Conservation (phyloP, 1,140 invertebrate species). For the silkworm (Bombyx mori) region ASM3026992v2 NC_085116.1:2606501-2607000, state of each 20-base stretch:
- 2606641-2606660: slow-evolving; percentile 3
- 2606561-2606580: slow-evolving; percentile 74
- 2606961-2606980: slow-evolving; percentile 68
- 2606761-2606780: no score
- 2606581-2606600: slow-evolving; percentile 52
- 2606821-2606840: no score
- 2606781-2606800: no score
- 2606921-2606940: slow-evolving; percentile 79
- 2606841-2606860: no score
- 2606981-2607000: slow-evolving; percentile 48
- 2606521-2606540: slow-evolving; percentile 73
- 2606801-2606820: no score
- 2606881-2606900: not conserved
- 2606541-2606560: slow-evolving; percentile 73
- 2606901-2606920: slow-evolving; percentile 68
- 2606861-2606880: no score
- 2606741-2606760: no score
- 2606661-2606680: no score
- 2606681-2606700: no score
- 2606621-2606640: slow-evolving; percentile 76
- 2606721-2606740: no score
- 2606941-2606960: slow-evolving; percentile 71
- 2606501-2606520: slow-evolving; percentile 79
- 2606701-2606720: no score
- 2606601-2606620: slow-evolving; percentile 75